phyloP scores from a whole-genome alignment of 1,140 invertebrate genomes.

The Sycophaga agraensis region DNA sequence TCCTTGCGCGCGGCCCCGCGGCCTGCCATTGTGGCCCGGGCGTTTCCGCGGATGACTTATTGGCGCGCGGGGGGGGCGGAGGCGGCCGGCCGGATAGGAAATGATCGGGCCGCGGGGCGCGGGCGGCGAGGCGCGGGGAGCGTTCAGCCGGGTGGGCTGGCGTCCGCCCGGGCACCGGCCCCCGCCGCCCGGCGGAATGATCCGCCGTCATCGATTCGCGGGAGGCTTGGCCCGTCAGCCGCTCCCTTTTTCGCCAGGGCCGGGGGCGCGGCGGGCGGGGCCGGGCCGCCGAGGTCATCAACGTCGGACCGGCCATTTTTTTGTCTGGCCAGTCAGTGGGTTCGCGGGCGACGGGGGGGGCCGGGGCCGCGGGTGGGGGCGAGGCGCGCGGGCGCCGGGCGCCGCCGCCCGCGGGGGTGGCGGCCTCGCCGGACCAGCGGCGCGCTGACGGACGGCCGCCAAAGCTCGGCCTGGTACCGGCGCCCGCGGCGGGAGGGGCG shows the following conservation, averaged over 20 bases:
- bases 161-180: neutral
- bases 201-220: constrained; percentile 46
- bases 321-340: constrained; percentile 60
- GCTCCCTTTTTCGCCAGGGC: constrained; percentile 22
- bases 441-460: too few species aligned
- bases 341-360: constrained; percentile 53
- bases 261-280: constrained; percentile 3
- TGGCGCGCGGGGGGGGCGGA: too few species aligned
- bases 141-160: too few species aligned
- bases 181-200: constrained; percentile 41
- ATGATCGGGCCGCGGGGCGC: too few species aligned
- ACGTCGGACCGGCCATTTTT: constrained; percentile 56
- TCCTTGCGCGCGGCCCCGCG: too few species aligned
- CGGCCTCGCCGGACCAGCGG: too few species aligned
- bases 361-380: constrained; percentile 30
- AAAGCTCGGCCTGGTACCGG: too few species aligned
- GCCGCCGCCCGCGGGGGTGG: neutral
- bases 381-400: constrained; percentile 31
- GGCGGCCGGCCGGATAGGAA: too few species aligned
- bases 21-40: too few species aligned
- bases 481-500: neutral
- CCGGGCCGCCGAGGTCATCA: constrained; percentile 53
- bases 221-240: neutral
- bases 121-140: too few species aligned
- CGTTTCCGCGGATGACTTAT: too few species aligned